Base-by-base conservation (phyloP, 1,140 invertebrate genomes). In the Aleiodes sp. region DNA sequence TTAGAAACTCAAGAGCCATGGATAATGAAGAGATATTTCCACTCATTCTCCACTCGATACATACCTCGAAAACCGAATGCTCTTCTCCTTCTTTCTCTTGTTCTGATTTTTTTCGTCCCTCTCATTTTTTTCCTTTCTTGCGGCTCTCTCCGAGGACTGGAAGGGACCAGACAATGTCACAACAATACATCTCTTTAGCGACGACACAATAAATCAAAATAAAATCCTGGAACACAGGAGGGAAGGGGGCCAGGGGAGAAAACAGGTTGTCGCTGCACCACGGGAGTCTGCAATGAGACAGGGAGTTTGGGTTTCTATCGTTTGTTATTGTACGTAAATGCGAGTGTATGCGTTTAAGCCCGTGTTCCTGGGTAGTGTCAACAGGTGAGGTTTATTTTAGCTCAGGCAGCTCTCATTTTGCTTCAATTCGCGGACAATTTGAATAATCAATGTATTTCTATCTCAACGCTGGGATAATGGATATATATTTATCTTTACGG, bases 171-270 rank as follows among this genome's bases (percentile, higher is more conserved):
- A 73, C 73, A 81, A 81, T 73, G 80, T 81, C 80, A 82, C 74
- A 82, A 82, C 79, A 81, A 82, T 81, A 79, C 77, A 80, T 81
- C 79, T 82, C 77, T 82, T 82, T 82, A 80, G 77, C 77, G 79
- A 75, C 78, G 78, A 82, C 76, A 81, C 75, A 76, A 82, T 82
- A 80, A 80, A 82, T 82, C 81, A 80, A 81, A 81, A 81, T 82
- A 80, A 81, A 82, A 73, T 77, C 74, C 68, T 59, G 70, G 71
- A 70, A 71, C 16, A n/a, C 19, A 31, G 71, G 75, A 73, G 76
- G 76, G 75, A 68, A 62, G 70, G 71, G 71, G 72, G 19, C 10
- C 19, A 31, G 71, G 75, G 74, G 76, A 77, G 75, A 79, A 78
- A 81, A 81, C 81, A 81, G 79, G 81, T 81, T 81, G 79, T 77